Conservation (phyloP, 2,113 vertebrate species). For the Salminus brasiliensis region DNA sequence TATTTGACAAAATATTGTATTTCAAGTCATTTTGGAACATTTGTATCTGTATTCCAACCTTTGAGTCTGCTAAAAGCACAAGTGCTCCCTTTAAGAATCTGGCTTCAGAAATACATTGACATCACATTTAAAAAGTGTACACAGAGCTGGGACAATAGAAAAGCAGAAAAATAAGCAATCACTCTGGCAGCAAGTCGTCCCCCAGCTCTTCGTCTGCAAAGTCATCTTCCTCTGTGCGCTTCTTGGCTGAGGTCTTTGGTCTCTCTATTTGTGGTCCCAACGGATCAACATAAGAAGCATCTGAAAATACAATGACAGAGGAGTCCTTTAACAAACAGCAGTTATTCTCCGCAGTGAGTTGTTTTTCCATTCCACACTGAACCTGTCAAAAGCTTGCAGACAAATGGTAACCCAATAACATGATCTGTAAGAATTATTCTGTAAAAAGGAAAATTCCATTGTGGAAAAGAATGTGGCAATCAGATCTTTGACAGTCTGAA, state of each 20-base stretch:
- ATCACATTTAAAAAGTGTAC: neutral
- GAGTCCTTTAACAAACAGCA: neutral
- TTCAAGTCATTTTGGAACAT: no score
- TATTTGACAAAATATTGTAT: no score
- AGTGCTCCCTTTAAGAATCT: neutral
- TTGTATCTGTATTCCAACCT: neutral
- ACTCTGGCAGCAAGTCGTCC: constrained; percentile 93
- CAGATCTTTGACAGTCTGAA: neutral
- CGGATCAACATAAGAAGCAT: constrained; percentile 90
- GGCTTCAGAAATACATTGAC: neutral
- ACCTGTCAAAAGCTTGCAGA: constrained; percentile 18
- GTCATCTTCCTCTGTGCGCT: constrained; percentile 86
- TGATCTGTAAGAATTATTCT: constrained; percentile 10
- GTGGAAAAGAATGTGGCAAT: constrained; percentile 23
- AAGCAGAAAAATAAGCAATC: constrained; percentile 17
- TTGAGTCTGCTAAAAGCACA: neutral
- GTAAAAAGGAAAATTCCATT: constrained; percentile 11
- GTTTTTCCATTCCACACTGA: neutral
- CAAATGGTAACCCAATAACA: constrained; percentile 7
- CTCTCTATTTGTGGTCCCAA: constrained; percentile 91
- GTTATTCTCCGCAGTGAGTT: neutral
- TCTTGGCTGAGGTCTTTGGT: constrained; percentile 90
- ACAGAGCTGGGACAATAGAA: neutral
- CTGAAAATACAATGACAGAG: constrained; percentile 65
- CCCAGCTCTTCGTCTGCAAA: constrained; percentile 94